Evolutionary conservation across 1,140 invertebrate genomes (phyloP).

Genomic region (Euwallacea fornicatus): DNA sequence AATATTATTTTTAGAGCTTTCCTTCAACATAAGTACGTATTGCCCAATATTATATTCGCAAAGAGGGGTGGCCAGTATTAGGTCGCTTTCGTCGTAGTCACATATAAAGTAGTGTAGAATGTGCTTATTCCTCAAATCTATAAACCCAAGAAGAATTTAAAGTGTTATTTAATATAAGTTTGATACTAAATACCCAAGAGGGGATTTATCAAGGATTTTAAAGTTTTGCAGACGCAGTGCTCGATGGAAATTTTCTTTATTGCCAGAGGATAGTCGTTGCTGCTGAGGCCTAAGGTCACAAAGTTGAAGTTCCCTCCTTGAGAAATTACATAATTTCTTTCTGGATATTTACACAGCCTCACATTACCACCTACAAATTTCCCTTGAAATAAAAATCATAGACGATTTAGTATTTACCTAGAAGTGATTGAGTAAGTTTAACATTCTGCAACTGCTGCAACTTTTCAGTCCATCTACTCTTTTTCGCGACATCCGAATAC

Average conservation of each 20-base stretch:
- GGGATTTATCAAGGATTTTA: slow-evolving; percentile 44
- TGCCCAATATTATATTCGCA: slow-evolving; percentile 52
- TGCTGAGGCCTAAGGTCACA: slow-evolving; percentile 45
- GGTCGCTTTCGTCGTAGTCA: slow-evolving; percentile 45
- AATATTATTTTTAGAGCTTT: slow-evolving; percentile 33
- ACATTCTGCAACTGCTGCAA: slow-evolving; percentile 35
- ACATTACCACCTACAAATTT: slow-evolving; percentile 42
- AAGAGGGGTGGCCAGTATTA: slow-evolving; percentile 48
- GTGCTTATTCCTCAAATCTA: slow-evolving; percentile 44
- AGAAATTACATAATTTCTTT: slow-evolving; percentile 41
- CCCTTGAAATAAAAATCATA: not conserved
- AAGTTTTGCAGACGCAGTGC: slow-evolving; percentile 40
- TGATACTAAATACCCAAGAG: slow-evolving; percentile 32
- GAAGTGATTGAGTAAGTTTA: slow-evolving; percentile 25
- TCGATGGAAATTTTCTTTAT: slow-evolving; percentile 46
- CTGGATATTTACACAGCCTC: slow-evolving; percentile 32
- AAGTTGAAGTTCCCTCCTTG: slow-evolving; percentile 47
- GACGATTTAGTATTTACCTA: slow-evolving; percentile 23
- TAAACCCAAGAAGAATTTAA: not conserved
- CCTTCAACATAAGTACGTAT: slow-evolving; percentile 48
- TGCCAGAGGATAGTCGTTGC: slow-evolving; percentile 43
- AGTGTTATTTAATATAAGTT: not conserved
- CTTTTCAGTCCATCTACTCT: slow-evolving; percentile 35
- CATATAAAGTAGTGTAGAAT: slow-evolving; percentile 47
- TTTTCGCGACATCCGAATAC: slow-evolving; percentile 20